These are phyloP conservation scores for Eutolmus rufibarbis DNA, from an alignment of 2,888 invertebrate genomes.

Conservation along the genomic window DNA sequence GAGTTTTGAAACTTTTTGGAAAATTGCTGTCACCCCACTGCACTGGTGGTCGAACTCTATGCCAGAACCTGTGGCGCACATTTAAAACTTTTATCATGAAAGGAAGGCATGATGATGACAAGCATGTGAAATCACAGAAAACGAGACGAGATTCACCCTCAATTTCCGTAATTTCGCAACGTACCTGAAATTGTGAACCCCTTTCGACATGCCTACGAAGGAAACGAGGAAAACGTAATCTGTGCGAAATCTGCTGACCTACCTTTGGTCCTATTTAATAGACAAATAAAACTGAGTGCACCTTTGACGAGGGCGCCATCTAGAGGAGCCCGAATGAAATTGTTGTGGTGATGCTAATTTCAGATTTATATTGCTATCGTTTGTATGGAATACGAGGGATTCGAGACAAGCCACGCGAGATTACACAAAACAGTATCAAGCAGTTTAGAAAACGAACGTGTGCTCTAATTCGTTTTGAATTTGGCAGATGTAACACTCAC, in stretches of 20 bases:
- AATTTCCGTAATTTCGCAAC: not conserved
- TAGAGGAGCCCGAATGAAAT: not conserved
- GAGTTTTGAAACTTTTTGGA: not conserved
- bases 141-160: not conserved
- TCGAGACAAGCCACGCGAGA: not conserved
- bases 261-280: not conserved
- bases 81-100: not conserved
- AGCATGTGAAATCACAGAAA: not conserved
- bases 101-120: not conserved
- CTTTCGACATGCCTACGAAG: not conserved
- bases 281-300: constrained; percentile 1
- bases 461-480: constrained; percentile 30
- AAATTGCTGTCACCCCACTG: not conserved
- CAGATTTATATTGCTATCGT: constrained; percentile 8
- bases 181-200: not conserved
- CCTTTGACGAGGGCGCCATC: not conserved
- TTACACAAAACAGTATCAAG: constrained; percentile 10
- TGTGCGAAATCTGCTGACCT: constrained; percentile 15
- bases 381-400: not conserved
- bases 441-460: constrained; percentile 7
- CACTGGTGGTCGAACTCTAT: not conserved
- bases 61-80: constrained; percentile 6
- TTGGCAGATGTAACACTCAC: constrained; percentile 36
- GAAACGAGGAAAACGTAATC: not conserved
- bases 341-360: constrained; percentile 8